Conservation (phyloP, 2,113 vertebrate species). For the Ammodytes dubius region DNA sequence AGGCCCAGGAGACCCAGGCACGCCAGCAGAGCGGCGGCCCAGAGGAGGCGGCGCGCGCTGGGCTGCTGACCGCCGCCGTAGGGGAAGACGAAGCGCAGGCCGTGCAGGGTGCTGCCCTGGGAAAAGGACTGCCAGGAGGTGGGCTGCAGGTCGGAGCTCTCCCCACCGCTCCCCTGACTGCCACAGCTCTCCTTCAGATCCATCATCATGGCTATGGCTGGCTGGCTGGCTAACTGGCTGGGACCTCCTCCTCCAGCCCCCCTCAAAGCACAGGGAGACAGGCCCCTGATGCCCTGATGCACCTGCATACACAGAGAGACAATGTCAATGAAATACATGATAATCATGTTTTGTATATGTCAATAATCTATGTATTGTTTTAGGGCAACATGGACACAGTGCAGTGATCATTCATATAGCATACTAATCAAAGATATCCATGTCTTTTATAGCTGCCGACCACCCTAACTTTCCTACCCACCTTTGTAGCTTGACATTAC, state of each 20-base stretch:
- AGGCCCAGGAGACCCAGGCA: constrained; percentile 92
- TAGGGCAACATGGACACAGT: too few species aligned
- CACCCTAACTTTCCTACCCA: too few species aligned
- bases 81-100: constrained; percentile 94
- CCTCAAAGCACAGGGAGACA: constrained; percentile 43
- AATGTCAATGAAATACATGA: constrained; percentile 8
- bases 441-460: too few species aligned
- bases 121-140: constrained; percentile 94
- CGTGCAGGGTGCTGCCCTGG: constrained; percentile 93
- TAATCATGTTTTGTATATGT: neutral
- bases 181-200: constrained; percentile 94
- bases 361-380: too few species aligned
- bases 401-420: too few species aligned
- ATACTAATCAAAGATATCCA: too few species aligned
- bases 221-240: too few species aligned
- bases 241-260: constrained; percentile 51
- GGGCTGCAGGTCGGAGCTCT: constrained; percentile 89
- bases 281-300: constrained; percentile 51
- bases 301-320: constrained; percentile 60
- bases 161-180: constrained; percentile 90
- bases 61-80: constrained; percentile 83
- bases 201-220: constrained; percentile 80
- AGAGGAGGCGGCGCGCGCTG: constrained; percentile 91
- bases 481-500: too few species aligned
- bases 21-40: constrained; percentile 92